phyloP scores from a whole-genome alignment of 2,888 invertebrate species.

The Alloscopus bannaensis region DNA sequence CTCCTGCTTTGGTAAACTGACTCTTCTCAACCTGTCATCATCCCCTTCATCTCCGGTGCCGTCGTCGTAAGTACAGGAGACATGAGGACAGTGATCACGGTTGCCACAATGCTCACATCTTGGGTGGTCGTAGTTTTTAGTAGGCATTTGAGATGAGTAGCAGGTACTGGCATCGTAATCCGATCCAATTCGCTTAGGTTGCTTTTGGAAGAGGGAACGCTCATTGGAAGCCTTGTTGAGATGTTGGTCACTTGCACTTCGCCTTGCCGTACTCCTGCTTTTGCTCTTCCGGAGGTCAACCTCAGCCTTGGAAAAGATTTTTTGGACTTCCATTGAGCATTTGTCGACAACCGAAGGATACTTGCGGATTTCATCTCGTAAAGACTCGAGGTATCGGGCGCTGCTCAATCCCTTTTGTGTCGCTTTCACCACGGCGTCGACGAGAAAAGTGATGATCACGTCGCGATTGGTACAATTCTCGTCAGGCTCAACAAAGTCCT shows the following conservation, averaged over 20 bases:
- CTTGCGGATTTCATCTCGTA: conserved; percentile 44
- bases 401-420: conserved; percentile 32
- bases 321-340: conserved; percentile 13
- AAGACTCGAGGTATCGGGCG: conserved; percentile 18
- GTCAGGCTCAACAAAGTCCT: conserved; percentile 48
- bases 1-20: too few species aligned
- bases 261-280: conserved; percentile 4
- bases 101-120: neutral
- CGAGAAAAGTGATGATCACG: conserved; percentile 33
- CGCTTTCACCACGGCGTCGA: conserved; percentile 43
- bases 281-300: neutral
- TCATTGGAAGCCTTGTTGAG: neutral
- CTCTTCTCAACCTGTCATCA: too few species aligned
- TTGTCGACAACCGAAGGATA: conserved; percentile 12
- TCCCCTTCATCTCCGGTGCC: neutral
- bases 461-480: conserved; percentile 24
- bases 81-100: neutral
- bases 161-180: neutral
- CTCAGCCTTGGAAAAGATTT: neutral
- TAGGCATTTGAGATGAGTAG: too few species aligned
- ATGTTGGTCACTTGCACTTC: conserved; percentile 34
- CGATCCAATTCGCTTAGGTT: neutral
- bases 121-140: neutral
- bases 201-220: neutral
- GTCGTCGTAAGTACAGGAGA: conserved; percentile 1